These are phyloP conservation scores for Syrrhaptes paradoxus DNA, from an alignment of 2,113 vertebrate genomes.

Conservation along the genomic window DNA sequence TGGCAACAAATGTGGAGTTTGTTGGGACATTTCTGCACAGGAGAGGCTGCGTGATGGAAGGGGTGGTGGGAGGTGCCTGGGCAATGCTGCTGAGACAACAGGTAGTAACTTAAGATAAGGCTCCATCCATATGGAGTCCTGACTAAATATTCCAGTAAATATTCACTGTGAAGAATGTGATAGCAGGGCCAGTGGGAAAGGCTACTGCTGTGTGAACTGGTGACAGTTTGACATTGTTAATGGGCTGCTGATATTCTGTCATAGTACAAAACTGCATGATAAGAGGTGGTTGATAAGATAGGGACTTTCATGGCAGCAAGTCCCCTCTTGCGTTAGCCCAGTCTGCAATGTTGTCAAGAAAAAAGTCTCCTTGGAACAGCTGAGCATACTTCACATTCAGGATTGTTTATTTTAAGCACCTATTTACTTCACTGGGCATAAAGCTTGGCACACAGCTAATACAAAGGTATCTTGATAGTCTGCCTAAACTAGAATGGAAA, in stretches of 20 bases:
- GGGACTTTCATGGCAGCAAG: neutral
- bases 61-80: neutral
- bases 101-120: neutral
- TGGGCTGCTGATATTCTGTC: neutral
- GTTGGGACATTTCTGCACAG: neutral
- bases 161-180: neutral
- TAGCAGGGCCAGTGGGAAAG: neutral
- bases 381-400: constrained; percentile 21
- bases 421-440: constrained; percentile 15
- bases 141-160: neutral
- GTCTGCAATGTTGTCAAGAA: neutral
- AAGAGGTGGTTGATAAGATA: neutral
- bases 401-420: constrained; percentile 24
- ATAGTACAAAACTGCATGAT: neutral
- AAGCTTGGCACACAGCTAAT: neutral
- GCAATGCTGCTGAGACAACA: neutral
- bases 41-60: neutral
- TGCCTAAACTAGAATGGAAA: neutral
- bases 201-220: neutral
- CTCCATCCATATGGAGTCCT: neutral
- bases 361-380: neutral
- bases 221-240: neutral
- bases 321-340: neutral
- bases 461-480: neutral
- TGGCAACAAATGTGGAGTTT: neutral